A percentile compares a stretch with the other conserved stretches of the same genome.
These are phyloP conservation scores for Euschistus heros DNA, from an alignment of 1,140 invertebrate genomes.

Conservation along the genomic window DNA sequence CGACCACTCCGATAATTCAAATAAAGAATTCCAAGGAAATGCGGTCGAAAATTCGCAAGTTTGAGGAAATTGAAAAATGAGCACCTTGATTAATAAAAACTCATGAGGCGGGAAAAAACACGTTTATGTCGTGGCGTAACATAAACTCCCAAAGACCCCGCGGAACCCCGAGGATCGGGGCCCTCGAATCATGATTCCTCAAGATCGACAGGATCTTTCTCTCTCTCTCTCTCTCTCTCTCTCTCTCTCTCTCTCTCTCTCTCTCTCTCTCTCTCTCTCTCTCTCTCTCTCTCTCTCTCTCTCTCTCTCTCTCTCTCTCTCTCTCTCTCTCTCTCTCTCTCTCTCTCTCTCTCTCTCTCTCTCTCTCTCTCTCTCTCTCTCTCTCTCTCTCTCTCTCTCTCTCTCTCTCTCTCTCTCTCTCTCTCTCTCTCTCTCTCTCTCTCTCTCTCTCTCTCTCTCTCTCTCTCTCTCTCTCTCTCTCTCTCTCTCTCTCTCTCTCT, in stretches of 20 bases:
- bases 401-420: conserved; percentile 27
- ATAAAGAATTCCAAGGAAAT: no score
- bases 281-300: not conserved
- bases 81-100: no score
- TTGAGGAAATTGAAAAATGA: no score
- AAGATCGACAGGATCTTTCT: no score
- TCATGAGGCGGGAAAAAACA: no score
- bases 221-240: conserved; percentile 19
- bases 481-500: conserved; percentile 23
- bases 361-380: conserved; percentile 9
- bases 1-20: no score
- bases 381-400: conserved; percentile 23
- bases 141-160: no score
- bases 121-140: no score
- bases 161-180: no score
- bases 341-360: not conserved
- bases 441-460: conserved; percentile 17
- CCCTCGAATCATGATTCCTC: no score
- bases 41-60: no score
- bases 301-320: not conserved
- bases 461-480: conserved; percentile 22
- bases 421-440: conserved; percentile 17
- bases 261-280: conserved; percentile 14
- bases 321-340: conserved; percentile 4
- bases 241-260: conserved; percentile 17